Percentiles rank a stretch among this genome's conserved stretches.
These are phyloP conservation scores for Cervus canadensis DNA, from an alignment of 2,113 vertebrate species.

Conservation along the genomic window DNA sequence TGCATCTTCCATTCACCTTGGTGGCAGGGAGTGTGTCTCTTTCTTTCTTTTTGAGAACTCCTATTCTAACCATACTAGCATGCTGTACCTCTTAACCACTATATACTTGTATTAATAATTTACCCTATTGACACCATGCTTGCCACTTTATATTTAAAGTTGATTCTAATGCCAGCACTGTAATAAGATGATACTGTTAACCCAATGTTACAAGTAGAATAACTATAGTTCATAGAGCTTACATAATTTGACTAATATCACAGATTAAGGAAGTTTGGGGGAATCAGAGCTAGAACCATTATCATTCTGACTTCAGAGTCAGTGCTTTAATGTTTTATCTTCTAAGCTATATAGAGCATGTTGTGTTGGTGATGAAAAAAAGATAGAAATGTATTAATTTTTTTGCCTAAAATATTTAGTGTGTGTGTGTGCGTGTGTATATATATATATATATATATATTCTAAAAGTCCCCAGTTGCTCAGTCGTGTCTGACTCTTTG, in stretches of 20 bases:
- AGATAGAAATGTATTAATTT: not conserved
- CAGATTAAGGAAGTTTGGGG: not conserved
- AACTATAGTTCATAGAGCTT: not conserved
- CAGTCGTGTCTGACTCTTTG: not conserved
- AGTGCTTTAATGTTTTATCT: not conserved
- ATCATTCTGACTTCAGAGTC: not conserved
- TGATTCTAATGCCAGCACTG: not conserved
- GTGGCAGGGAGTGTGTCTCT: not conserved
- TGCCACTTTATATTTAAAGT: not conserved
- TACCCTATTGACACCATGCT: no score
- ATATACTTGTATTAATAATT: not conserved
- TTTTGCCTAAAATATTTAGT: not conserved
- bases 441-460: no score
- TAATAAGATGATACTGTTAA: not conserved
- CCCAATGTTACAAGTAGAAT: not conserved
- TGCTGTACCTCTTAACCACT: not conserved
- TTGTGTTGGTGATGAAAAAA: not conserved
- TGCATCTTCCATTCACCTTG: not conserved
- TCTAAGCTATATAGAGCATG: not conserved
- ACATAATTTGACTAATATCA: not conserved
- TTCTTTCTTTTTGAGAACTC: not conserved
- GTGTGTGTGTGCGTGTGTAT: rapidly evolving
- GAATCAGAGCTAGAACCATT: not conserved
- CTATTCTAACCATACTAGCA: not conserved
- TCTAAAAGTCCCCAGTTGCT: not conserved